These are phyloP conservation scores for Kryptolebias marmoratus DNA, from an alignment of 2,113 vertebrate genomes.

Conservation along the genomic window DNA sequence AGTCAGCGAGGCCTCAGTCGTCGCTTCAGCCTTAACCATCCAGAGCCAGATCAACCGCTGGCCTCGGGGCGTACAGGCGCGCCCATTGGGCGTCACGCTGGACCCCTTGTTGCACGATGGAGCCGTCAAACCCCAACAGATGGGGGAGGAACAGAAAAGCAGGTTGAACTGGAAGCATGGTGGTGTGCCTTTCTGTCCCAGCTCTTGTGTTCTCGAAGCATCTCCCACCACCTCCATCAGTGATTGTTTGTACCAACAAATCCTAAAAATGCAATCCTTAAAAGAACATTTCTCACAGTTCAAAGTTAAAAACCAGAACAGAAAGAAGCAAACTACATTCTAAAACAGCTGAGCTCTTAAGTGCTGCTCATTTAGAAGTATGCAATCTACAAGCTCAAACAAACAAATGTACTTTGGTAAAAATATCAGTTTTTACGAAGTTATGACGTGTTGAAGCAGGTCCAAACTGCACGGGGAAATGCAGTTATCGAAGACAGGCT, in stretches of 20 bases:
- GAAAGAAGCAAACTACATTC: no score
- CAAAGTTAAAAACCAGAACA: no score
- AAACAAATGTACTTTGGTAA: no score
- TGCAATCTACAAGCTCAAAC: no score
- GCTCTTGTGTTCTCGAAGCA: constrained; percentile 16
- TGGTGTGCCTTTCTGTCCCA: constrained; percentile 2
- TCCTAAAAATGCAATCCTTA: no score
- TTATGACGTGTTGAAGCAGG: no score
- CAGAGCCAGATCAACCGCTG: constrained; percentile 56
- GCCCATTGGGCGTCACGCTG: constrained; percentile 47
- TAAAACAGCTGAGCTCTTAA: no score
- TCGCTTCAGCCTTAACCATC: constrained; percentile 47
- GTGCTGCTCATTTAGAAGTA: no score
- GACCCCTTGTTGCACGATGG: constrained; percentile 48
- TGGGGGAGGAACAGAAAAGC: constrained; percentile 6
- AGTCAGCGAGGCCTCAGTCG: constrained; percentile 39
- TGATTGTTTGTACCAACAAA: neutral
- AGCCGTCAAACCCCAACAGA: constrained; percentile 41
- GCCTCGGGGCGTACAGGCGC: constrained; percentile 53
- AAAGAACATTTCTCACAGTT: no score
- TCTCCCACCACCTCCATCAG: neutral
- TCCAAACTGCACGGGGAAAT: no score
- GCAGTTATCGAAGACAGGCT: no score
- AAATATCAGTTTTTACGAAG: no score
- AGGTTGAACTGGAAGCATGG: constrained; percentile 4